Evolutionary conservation across 2,888 invertebrate genomes (phyloP), one percentile per base, ranked within the genome.

Genomic region (Pecten maximus): DNA sequence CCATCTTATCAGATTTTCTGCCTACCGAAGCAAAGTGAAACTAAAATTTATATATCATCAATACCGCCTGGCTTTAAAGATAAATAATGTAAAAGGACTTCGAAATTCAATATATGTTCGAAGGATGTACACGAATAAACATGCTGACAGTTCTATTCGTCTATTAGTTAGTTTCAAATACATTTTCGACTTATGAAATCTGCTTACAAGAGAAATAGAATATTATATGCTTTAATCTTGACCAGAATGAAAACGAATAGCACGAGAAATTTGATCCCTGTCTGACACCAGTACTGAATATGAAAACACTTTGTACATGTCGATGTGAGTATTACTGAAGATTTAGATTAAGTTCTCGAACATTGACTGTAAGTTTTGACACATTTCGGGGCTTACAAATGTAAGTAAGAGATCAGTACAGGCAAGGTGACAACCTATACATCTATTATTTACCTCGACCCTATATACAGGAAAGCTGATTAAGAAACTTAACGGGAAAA

Each of bases 1-100:
- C 10, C 2, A 28, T 6, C 6, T 74, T 74, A 74, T 74, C 74
- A 74, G 74, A 74, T 74, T 74, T 74, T 74, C 28, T 6, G 35
- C 74, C 35, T 74, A 74, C 74, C 74, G 35, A 8, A 28, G 74
- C 74, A 74, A 74, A 74, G 74, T 74, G 74, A 74, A 74, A 74
- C 74, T 74, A 74, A 35, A 19, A 74, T 74, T 28, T 28, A 28
- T 12, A 35, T 35, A 74, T 74, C 35, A 12, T 28, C 23, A 15
- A 2, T 6, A 19, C 28, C 28, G 35, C 35, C 74, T 74, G 74
- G 74, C 10, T 74, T 74, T 35, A 12, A 74, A 74, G 23, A 35
- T 6, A 74, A 35, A 10, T 44, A 10, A n/a, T n/a, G n/a, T n/a
- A n/a, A 35, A 12, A 74, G 2, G 35, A 74, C 28, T 35, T 35